These are phyloP conservation scores for Psittacula derbiana DNA, from an alignment of 2,797 vertebrate species.

Conservation along the genomic window DNA sequence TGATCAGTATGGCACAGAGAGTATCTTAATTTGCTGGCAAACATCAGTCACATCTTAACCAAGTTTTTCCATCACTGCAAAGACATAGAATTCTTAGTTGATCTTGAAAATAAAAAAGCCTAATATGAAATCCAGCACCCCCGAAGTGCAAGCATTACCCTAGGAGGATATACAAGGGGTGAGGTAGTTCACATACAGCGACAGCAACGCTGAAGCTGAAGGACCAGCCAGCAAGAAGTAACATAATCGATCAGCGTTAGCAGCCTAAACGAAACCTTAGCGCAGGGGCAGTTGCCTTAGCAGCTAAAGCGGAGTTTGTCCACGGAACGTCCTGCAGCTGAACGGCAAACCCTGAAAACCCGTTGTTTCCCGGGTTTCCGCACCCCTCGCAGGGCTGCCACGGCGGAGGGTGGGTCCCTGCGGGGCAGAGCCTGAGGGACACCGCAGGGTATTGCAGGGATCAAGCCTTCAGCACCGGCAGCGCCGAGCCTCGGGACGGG, in stretches of 20 bases:
- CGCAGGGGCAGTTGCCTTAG: neutral
- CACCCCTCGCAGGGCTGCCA: fast-evolving
- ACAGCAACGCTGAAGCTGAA: neutral
- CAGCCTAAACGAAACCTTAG: neutral
- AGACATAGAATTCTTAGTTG: neutral
- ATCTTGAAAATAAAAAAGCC: neutral
- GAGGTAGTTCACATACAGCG: neutral
- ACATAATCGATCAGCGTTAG: fast-evolving
- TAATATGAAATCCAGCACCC: neutral
- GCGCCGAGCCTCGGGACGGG: fast-evolving
- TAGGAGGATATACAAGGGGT: neutral
- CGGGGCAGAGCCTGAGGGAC: neutral
- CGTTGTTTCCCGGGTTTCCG: fast-evolving
- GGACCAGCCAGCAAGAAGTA: neutral
- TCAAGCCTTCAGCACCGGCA: fast-evolving
- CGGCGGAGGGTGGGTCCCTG: fast-evolving
- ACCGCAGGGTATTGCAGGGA: neutral
- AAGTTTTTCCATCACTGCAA: neutral
- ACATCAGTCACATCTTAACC: neutral
- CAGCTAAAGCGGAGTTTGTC: neutral
- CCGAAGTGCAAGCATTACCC: neutral
- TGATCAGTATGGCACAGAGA: neutral
- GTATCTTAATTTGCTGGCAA: neutral
- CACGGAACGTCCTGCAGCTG: neutral
- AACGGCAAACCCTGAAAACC: neutral